phyloP scores from a whole-genome alignment of 2,888 invertebrate genomes.

The Tupiocoris notatus region DNA sequence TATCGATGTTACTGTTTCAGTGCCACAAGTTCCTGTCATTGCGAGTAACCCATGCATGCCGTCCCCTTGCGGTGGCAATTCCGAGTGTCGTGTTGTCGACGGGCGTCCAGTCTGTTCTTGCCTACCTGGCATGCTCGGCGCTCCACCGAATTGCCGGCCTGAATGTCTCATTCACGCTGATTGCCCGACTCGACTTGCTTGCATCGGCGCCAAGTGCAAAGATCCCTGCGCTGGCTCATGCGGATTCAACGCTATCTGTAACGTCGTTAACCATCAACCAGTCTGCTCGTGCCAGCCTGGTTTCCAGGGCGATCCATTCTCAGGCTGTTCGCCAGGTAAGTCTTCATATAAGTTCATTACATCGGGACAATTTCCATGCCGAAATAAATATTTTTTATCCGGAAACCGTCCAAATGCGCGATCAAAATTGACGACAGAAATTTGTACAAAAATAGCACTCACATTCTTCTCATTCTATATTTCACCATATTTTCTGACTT shows the following conservation, averaged over 20 bases:
- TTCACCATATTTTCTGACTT: too few species aligned
- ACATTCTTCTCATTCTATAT: too few species aligned
- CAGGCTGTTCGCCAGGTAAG: slow-evolving; percentile 62
- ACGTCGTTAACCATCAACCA: slow-evolving; percentile 71
- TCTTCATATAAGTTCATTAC: too few species aligned
- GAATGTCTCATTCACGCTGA: slow-evolving; percentile 77
- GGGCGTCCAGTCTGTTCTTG: slow-evolving; percentile 71
- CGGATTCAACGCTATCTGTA: slow-evolving; percentile 73
- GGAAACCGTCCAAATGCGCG: too few species aligned
- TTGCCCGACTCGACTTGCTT: slow-evolving; percentile 71
- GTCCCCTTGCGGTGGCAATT: slow-evolving; percentile 69
- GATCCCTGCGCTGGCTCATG: slow-evolving; percentile 76
- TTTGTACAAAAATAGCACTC: too few species aligned
- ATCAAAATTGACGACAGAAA: too few species aligned
- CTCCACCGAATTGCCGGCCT: slow-evolving; percentile 74
- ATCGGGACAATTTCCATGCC: too few species aligned
- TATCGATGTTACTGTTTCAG: slow-evolving; percentile 52
- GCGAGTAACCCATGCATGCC: slow-evolving; percentile 68
- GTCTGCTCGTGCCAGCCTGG: slow-evolving; percentile 71
- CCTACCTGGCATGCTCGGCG: slow-evolving; percentile 70
- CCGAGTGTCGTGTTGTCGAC: slow-evolving; percentile 58
- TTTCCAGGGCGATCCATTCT: slow-evolving; percentile 78
- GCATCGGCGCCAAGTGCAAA: slow-evolving; percentile 67
- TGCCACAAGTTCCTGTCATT: slow-evolving; percentile 51
- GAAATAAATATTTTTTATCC: too few species aligned